phyloP scores from a whole-genome alignment of 2,888 invertebrate genomes.

The Drosophila buzzatii region DNA sequence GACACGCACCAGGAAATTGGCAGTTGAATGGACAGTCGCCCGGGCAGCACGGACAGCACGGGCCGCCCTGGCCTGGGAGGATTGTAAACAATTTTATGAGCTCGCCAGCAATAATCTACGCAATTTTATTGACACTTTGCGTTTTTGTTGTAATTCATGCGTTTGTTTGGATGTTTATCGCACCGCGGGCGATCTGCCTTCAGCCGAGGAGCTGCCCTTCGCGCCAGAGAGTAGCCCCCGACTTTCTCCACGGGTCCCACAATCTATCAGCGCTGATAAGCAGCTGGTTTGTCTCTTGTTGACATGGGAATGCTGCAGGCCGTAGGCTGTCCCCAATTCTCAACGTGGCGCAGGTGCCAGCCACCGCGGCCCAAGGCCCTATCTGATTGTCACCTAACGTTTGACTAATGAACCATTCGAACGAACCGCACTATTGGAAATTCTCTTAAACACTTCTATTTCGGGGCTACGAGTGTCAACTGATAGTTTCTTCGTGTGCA shows the following conservation, averaged over 20 bases:
- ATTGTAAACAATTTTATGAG: slow-evolving; percentile 81
- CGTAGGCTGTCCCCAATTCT: slow-evolving; percentile 61
- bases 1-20: slow-evolving; percentile 72
- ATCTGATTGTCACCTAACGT: slow-evolving; percentile 78
- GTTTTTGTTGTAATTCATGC: slow-evolving; percentile 65
- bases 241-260: slow-evolving; percentile 52
- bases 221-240: slow-evolving; percentile 6
- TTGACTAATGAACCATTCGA: slow-evolving; percentile 73
- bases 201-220: slow-evolving; percentile 44
- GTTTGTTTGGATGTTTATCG: slow-evolving; percentile 52
- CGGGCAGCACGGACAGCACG: slow-evolving; percentile 27
- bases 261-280: slow-evolving; percentile 63
- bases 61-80: slow-evolving; percentile 23
- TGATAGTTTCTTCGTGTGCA: slow-evolving; percentile 47
- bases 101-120: slow-evolving; percentile 77
- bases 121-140: slow-evolving; percentile 80
- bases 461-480: slow-evolving; percentile 25
- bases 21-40: slow-evolving; percentile 61
- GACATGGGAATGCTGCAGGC: slow-evolving; percentile 69
- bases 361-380: slow-evolving; percentile 47
- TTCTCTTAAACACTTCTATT: slow-evolving; percentile 17
- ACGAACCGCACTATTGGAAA: slow-evolving; percentile 9
- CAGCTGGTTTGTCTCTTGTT: slow-evolving; percentile 38
- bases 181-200: slow-evolving; percentile 49
- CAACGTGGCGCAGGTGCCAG: slow-evolving; percentile 37